phyloP scores from a whole-genome alignment of 2,888 invertebrate species.

The Hirtodrosophila cameraria region DNA sequence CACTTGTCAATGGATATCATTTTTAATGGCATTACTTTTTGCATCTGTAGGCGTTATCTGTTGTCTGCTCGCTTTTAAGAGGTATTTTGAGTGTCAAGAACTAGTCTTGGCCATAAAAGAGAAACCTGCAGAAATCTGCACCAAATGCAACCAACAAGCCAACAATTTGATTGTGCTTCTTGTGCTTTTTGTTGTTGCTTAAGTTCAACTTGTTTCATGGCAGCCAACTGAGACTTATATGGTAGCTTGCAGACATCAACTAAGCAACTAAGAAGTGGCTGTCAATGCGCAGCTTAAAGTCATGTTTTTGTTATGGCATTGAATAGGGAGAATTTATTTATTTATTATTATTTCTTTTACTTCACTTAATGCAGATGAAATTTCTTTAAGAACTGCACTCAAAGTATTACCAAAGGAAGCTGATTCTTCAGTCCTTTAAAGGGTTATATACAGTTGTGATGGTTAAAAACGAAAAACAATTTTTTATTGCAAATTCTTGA shows the following conservation, averaged over 20 bases:
- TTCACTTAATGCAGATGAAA: too few relatives aligned
- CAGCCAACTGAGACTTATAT: slow-evolving; percentile 57
- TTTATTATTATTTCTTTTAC: too few relatives aligned
- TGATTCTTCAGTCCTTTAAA: too few relatives aligned
- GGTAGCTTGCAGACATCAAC: slow-evolving; percentile 75
- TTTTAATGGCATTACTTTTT: slow-evolving; percentile 16
- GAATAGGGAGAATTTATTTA: slow-evolving; percentile 25
- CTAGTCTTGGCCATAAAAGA: slow-evolving; percentile 78
- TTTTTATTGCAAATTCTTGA: too few relatives aligned
- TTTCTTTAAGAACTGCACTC: too few relatives aligned
- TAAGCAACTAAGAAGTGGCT: slow-evolving; percentile 63
- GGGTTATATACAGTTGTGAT: too few relatives aligned
- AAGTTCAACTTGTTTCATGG: slow-evolving; percentile 63
- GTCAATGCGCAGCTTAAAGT: slow-evolving; percentile 65
- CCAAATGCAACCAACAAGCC: slow-evolving; percentile 64
- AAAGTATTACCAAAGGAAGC: too few relatives aligned
- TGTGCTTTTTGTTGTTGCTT: slow-evolving; percentile 37
- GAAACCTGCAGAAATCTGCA: slow-evolving; percentile 78
- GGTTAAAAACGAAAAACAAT: too few relatives aligned
- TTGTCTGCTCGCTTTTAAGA: slow-evolving; percentile 53
- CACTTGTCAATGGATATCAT: slow-evolving; percentile 25
- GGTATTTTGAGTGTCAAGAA: slow-evolving; percentile 77
- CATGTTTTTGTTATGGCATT: slow-evolving; percentile 34
- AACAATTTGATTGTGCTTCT: slow-evolving; percentile 34
- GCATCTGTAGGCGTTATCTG: slow-evolving; percentile 47